Evolutionary conservation across 2,888 invertebrate genomes (phyloP).

Genomic region (Sepioteuthis lessoniana): DNA sequence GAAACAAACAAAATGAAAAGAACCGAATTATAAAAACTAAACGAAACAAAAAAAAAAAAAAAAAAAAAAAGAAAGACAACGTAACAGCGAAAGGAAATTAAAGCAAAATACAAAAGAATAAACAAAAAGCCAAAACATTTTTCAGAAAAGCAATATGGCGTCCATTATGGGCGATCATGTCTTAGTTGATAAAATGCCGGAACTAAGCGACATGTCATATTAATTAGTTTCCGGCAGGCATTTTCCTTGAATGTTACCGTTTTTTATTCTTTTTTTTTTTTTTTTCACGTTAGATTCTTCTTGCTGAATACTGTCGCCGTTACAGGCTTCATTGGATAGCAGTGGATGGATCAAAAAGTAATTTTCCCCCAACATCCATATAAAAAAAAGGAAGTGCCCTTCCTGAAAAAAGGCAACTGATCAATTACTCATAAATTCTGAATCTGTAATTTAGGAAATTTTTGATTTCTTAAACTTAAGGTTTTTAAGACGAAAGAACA

Average conservation of each 20-base stretch:
- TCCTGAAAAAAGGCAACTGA: background rate
- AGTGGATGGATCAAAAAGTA: background rate
- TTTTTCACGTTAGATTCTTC: background rate
- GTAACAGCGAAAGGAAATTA: background rate
- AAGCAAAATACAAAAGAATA: background rate
- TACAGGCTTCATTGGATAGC: background rate
- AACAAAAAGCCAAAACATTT: background rate
- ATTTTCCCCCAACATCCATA: background rate
- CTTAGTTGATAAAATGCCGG: background rate
- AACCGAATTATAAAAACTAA: no score
- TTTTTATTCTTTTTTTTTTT: background rate
- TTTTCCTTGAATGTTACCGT: background rate
- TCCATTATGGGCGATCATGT: background rate
- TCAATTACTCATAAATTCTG: background rate
- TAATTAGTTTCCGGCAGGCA: background rate
- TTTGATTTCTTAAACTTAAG: no score
- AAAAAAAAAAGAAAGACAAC: no score
- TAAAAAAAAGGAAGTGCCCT: background rate
- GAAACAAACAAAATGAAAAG: no score
- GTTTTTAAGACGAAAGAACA: no score
- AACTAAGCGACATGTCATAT: background rate
- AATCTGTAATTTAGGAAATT: no score
- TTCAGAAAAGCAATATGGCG: background rate
- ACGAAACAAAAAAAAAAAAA: no score
- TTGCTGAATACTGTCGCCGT: background rate